phyloP scores from a whole-genome alignment of 2,888 invertebrate genomes.

The Andrena camellia region DNA sequence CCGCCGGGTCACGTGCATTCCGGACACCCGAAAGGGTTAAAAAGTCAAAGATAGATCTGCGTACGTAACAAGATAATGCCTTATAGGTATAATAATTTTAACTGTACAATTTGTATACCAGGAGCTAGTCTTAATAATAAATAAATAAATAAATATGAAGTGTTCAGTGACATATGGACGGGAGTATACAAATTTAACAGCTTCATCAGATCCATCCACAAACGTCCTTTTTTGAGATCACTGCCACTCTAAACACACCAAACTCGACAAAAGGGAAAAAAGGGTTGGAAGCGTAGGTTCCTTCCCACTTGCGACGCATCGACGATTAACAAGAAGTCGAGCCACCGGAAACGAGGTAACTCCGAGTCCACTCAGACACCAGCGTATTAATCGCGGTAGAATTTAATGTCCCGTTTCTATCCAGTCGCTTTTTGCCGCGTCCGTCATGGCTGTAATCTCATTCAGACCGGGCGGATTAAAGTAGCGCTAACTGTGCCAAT shows the following conservation, averaged over 20 bases:
- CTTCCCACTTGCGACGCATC: background rate
- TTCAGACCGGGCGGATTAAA: constrained; percentile 23
- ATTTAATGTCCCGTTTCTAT: constrained; percentile 26
- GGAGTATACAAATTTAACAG: no score
- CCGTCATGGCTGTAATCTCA: constrained; percentile 25
- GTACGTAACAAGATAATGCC: no score
- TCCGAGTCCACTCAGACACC: background rate
- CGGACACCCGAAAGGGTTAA: no score
- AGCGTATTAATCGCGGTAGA: constrained; percentile 24
- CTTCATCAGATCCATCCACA: background rate
- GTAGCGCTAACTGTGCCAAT: constrained; percentile 8
- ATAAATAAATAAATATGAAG: no score
- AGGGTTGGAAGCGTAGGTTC: background rate
- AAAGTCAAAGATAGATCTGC: no score
- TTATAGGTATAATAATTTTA: no score
- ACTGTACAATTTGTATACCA: no score
- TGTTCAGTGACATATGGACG: no score
- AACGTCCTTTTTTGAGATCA: background rate
- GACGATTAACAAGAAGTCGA: constrained; percentile 5
- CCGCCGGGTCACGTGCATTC: no score
- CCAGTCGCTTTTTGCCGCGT: constrained; percentile 23
- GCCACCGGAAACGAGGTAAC: background rate
- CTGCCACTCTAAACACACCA: background rate
- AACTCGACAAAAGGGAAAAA: background rate
- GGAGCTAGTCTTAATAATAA: no score